These are phyloP conservation scores for Bradysia coprophila DNA, from an alignment of 1,140 invertebrate genomes.

Conservation along the genomic window DNA sequence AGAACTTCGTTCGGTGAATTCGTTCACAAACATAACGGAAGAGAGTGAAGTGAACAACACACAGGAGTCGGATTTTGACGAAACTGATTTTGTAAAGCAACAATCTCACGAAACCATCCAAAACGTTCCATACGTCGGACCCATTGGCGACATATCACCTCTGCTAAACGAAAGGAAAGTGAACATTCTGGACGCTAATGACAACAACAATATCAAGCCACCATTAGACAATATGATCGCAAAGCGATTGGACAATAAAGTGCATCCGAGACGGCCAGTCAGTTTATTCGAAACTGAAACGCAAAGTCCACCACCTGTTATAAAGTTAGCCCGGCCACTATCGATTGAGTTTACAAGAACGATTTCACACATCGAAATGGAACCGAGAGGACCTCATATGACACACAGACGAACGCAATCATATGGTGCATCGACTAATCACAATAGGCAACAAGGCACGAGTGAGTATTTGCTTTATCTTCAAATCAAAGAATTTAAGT, in stretches of 20 bases:
- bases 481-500: no score
- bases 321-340: not conserved
- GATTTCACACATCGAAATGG: not conserved
- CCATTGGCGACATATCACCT: not conserved
- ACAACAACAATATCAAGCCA: not conserved
- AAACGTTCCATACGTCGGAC: not conserved
- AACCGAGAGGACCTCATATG: not conserved
- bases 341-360: not conserved
- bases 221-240: not conserved
- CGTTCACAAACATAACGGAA: constrained; percentile 19
- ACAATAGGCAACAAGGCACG: constrained; percentile 4
- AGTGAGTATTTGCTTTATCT: not conserved
- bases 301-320: not conserved
- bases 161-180: not conserved
- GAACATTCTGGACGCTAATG: not conserved
- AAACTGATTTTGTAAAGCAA: not conserved
- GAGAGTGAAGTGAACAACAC: constrained; percentile 10
- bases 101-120: not conserved
- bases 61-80: not conserved
- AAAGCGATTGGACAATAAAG: not conserved
- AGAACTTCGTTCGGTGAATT: not conserved
- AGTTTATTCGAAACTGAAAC: not conserved
- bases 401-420: constrained; percentile 17
- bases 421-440: constrained; percentile 15
- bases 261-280: not conserved